A percentile compares a stretch with the other conserved stretches of the same genome.
Conservation (phyloP, 2,888 invertebrate species). For the Parapristionchus giblindavisi region DNA sequence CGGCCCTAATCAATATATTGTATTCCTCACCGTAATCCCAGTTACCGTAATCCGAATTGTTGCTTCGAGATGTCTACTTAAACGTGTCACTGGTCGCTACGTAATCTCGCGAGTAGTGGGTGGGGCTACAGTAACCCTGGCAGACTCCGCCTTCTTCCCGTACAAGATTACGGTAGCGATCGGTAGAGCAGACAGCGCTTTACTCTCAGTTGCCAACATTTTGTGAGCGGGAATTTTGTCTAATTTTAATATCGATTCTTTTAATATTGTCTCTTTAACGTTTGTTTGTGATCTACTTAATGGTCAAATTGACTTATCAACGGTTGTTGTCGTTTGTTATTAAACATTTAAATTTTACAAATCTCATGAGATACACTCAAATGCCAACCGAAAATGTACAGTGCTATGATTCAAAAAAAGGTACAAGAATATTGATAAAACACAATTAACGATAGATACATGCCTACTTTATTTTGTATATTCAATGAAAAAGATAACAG, state of each 20-base stretch:
- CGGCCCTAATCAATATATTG: neutral
- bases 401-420: no score
- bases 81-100: constrained; percentile 30
- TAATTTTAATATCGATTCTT: constrained; percentile 16
- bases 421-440: no score
- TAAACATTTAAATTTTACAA: no score
- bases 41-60: constrained; percentile 23
- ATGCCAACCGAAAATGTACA: no score
- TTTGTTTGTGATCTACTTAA: no score
- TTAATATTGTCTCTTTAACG: neutral
- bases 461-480: no score
- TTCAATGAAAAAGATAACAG: no score
- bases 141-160: no score
- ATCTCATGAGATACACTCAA: no score
- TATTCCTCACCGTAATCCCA: neutral
- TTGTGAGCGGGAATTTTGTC: neutral
- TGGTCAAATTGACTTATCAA: no score
- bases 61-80: constrained; percentile 29
- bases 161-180: constrained; percentile 33
- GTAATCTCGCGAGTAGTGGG: constrained; percentile 19
- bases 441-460: no score
- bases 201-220: constrained; percentile 35
- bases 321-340: no score
- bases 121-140: constrained; percentile 3
- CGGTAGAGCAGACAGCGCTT: constrained; percentile 30